Evolutionary conservation across 2,888 invertebrate species (phyloP), one percentile per base, ranked within the genome.

Genomic region (Hirtodrosophila duncani): DNA sequence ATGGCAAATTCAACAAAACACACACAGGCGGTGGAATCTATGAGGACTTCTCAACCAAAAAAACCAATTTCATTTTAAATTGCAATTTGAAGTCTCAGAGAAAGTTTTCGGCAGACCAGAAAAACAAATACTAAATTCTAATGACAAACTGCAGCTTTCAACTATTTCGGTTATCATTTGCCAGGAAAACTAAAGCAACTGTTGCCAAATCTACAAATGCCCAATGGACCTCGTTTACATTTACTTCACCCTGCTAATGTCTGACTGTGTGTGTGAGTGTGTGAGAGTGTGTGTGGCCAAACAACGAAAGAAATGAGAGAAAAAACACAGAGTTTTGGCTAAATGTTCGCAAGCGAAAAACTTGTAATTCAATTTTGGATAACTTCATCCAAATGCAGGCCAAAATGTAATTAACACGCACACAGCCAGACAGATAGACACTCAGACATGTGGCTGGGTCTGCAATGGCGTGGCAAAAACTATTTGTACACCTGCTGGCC

Each of bases 391-490:
- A 65, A 74, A 74, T 71, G 72, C 68, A 65, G 61, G 51, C 67
- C 49, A 70, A n/a, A 79, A 82, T 74, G 80, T 79, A 80, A 80
- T 75, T 80, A 79, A 77, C 80, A 77, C 67, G 41, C 60, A 74
- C 60, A 63, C 48, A 43, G 16, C 20, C 27, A 57, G 18, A 16
- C 10, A 36, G 20, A 29, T 34, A 24, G 17, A 16, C 29, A 30
- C 36, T 38, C 43, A 57, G 31, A 52, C 17, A 39, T 26, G 26
- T 18, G 36, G 18, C 24, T 20, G 24, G 14, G 6, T 30, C 20
- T 51, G 49, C 55, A 62, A 43, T 63, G 63, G 67, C 66, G 52
- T 52, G 58, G 49, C 45, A 53, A 61, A n/a, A 55, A 43, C 57
- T 58, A 64, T 51, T 41, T 24, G 38, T 44, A 55, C 78, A 75